Percentiles rank a stretch among this genome's conserved stretches.
These are phyloP conservation scores for Catharus ustulatus DNA, from an alignment of 2,797 vertebrate genomes.

Conservation along the genomic window DNA sequence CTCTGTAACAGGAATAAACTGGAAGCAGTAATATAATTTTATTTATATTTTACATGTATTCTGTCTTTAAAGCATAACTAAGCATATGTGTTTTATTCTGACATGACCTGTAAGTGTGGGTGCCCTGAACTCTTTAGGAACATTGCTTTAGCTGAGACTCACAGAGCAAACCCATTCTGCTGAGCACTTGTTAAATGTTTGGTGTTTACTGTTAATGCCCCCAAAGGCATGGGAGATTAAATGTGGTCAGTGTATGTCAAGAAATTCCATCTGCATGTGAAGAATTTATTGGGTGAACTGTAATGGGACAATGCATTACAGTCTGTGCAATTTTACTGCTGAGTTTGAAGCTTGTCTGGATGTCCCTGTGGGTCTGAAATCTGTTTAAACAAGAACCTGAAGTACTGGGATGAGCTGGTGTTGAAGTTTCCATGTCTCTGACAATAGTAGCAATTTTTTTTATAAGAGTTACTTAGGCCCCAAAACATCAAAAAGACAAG, in stretches of 20 bases:
- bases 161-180: neutral
- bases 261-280: neutral
- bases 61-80: neutral
- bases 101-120: neutral
- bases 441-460: neutral
- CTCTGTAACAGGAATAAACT: neutral
- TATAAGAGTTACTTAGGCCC: neutral
- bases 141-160: neutral
- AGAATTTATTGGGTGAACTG: neutral
- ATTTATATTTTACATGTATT: neutral
- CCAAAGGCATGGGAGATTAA: neutral
- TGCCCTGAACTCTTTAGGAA: neutral
- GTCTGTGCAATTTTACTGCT: neutral
- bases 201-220: neutral
- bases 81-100: neutral
- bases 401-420: rapidly evolving
- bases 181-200: neutral
- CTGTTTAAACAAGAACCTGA: neutral
- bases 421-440: neutral
- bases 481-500: neutral
- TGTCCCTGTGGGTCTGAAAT: neutral
- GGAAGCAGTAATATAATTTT: neutral
- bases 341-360: neutral
- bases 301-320: neutral
- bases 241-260: neutral